Percentiles rank a stretch among this genome's conserved stretches.
Evolutionary conservation across 1,140 invertebrate species (phyloP).

Genomic region (Drosophila kurseongensis): DNA sequence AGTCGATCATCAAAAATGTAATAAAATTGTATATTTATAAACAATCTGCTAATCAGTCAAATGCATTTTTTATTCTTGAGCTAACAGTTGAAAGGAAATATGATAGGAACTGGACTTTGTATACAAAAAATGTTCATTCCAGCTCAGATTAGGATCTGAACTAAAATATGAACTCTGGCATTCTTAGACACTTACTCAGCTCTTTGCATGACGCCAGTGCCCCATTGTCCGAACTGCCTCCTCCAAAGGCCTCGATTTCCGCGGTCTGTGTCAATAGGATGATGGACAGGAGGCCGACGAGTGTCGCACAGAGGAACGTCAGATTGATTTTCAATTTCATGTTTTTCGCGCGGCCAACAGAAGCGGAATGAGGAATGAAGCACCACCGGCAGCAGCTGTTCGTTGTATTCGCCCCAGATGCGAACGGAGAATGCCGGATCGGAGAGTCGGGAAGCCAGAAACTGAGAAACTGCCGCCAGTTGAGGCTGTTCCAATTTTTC

Average conservation of each 20-base stretch:
- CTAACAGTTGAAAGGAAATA: no score
- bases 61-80: not conserved
- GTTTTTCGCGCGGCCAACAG: slow-evolving; percentile 46
- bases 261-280: slow-evolving; percentile 68
- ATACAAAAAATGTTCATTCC: no score
- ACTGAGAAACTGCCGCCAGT: slow-evolving; percentile 18
- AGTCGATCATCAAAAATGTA: no score
- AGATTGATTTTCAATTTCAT: slow-evolving; percentile 79
- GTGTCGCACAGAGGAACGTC: slow-evolving; percentile 54
- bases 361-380: slow-evolving; percentile 19
- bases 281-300: slow-evolving; percentile 69
- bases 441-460: slow-evolving; percentile 6
- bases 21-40: not conserved
- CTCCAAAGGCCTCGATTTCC: slow-evolving; percentile 33
- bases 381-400: slow-evolving; percentile 8
- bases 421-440: slow-evolving; percentile 30
- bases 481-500: slow-evolving; percentile 57
- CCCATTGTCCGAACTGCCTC: slow-evolving; percentile 15
- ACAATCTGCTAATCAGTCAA: not conserved
- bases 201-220: slow-evolving; percentile 60
- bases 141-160: not conserved
- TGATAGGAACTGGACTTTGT: no score
- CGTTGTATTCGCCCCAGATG: slow-evolving; percentile 17
- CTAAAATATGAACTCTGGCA: not conserved
- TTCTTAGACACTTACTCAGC: slow-evolving; percentile 56